A percentile compares a stretch with the other conserved stretches of the same genome.
Conservation (phyloP, 1,140 invertebrate species). For the Drosophila lowei region DNA sequence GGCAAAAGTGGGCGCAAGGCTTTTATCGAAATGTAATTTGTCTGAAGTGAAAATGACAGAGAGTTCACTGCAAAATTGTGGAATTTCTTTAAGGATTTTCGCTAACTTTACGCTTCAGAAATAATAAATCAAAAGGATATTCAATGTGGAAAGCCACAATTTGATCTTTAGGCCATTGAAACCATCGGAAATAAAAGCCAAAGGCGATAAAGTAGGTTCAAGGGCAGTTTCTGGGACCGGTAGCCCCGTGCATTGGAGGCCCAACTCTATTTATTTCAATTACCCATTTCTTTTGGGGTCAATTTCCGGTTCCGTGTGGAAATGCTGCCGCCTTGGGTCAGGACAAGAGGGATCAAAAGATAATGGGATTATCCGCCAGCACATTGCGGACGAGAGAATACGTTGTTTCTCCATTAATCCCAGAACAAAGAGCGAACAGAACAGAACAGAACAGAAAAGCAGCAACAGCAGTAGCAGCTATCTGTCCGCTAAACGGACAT, state of each 20-base stretch:
- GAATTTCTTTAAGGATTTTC: slow-evolving; percentile 41
- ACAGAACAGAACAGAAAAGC: background rate
- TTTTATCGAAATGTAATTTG: slow-evolving; percentile 71
- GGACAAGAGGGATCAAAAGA: slow-evolving; percentile 25
- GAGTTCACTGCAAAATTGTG: slow-evolving; percentile 25
- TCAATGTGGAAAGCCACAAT: no score
- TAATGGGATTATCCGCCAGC: slow-evolving; percentile 49
- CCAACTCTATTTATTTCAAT: slow-evolving; percentile 50
- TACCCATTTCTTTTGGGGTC: slow-evolving; percentile 31
- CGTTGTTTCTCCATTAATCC: slow-evolving; percentile 51
- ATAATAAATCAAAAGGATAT: slow-evolving; percentile 24
- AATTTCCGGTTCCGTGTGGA: slow-evolving; percentile 36
- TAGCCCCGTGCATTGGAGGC: no score
- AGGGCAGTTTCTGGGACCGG: slow-evolving; percentile 9
- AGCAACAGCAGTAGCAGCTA: no score
- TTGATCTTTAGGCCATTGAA: no score
- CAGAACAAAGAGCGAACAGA: slow-evolving; percentile 21
- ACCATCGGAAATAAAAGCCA: background rate
- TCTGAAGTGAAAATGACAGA: slow-evolving; percentile 64
- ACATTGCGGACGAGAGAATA: slow-evolving; percentile 45
- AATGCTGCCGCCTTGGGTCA: slow-evolving; percentile 13
- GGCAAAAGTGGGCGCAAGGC: slow-evolving; percentile 41
- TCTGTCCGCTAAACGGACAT: slow-evolving; percentile 14
- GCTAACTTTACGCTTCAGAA: slow-evolving; percentile 1
- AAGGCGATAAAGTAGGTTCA: slow-evolving; percentile 14